Percentiles rank a stretch among this genome's conserved stretches.
These are phyloP conservation scores for Hyperoplus immaculatus DNA, from an alignment of 2,797 vertebrate genomes.

Conservation along the genomic window DNA sequence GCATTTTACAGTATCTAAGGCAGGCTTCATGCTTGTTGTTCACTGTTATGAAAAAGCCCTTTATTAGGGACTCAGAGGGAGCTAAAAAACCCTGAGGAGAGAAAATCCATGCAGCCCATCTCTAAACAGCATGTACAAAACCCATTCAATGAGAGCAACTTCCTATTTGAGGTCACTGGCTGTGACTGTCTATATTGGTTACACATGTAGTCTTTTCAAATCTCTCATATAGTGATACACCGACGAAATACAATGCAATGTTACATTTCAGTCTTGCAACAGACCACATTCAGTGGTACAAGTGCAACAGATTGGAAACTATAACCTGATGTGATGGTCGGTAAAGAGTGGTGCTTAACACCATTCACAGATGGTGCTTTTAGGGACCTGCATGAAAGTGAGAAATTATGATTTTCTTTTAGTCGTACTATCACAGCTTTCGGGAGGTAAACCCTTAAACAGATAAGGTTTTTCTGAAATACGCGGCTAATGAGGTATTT, in stretches of 20 bases:
- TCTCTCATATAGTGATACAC: neutral
- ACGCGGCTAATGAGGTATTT: neutral
- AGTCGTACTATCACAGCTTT: neutral
- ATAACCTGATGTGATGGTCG: neutral
- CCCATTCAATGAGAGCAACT: constrained; percentile 7
- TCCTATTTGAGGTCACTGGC: constrained; percentile 5
- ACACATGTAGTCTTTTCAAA: neutral
- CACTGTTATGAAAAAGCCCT: constrained; percentile 24
- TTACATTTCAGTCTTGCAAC: neutral
- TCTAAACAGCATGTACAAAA: constrained; percentile 26
- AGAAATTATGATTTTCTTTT: neutral
- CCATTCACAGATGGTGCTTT: constrained; percentile 21
- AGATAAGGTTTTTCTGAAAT: neutral
- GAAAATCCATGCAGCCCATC: constrained; percentile 36
- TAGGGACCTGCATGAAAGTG: constrained; percentile 10
- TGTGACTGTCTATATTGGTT: too few species aligned
- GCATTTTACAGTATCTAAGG: constrained; percentile 17
- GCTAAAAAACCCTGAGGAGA: constrained; percentile 5
- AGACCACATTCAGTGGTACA: neutral
- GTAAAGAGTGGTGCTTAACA: neutral
- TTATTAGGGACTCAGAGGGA: constrained; percentile 34
- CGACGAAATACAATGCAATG: neutral
- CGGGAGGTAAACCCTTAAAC: too few species aligned
- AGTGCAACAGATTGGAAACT: constrained; percentile 31
- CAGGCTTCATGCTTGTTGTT: constrained; percentile 41